A percentile compares a stretch with the other conserved stretches of the same genome.
These are phyloP conservation scores for Conus ventricosus DNA, from an alignment of 1,140 invertebrate genomes.

Conservation along the genomic window DNA sequence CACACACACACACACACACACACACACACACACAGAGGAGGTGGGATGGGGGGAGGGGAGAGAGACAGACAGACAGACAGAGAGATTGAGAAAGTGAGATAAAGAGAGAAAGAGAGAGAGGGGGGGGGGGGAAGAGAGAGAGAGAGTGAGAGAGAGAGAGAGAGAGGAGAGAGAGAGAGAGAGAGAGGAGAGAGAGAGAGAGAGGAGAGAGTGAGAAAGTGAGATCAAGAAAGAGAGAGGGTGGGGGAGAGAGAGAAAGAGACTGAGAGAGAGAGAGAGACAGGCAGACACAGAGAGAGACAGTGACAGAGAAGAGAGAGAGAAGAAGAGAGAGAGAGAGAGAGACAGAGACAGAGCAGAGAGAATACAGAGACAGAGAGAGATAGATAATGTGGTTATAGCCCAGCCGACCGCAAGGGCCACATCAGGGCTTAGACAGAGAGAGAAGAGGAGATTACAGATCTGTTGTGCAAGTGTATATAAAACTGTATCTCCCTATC, in stretches of 20 bases:
- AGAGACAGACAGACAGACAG: no score
- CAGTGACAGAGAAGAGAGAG: background rate
- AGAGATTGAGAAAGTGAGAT: no score
- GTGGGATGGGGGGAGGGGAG: no score
- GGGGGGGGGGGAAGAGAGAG: background rate
- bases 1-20: no score
- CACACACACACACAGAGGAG: no score
- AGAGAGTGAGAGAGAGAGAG: background rate
- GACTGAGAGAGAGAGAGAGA: background rate
- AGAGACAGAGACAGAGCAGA: background rate
- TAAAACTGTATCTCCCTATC: no score
- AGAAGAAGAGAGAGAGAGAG: background rate
- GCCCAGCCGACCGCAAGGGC: no score
- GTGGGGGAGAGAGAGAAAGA: background rate
- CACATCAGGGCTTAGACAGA: no score
- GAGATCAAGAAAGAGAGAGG: background rate
- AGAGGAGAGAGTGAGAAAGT: background rate
- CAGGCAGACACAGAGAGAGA: background rate
- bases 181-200: background rate
- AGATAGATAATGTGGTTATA: background rate
- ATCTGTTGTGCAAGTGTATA: no score
- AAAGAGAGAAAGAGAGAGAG: background rate
- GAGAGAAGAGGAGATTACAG: no score
- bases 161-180: background rate
- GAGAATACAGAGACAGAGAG: background rate